Conservation (phyloP, 2,888 invertebrate species). For the Lymantria dispar region DNA sequence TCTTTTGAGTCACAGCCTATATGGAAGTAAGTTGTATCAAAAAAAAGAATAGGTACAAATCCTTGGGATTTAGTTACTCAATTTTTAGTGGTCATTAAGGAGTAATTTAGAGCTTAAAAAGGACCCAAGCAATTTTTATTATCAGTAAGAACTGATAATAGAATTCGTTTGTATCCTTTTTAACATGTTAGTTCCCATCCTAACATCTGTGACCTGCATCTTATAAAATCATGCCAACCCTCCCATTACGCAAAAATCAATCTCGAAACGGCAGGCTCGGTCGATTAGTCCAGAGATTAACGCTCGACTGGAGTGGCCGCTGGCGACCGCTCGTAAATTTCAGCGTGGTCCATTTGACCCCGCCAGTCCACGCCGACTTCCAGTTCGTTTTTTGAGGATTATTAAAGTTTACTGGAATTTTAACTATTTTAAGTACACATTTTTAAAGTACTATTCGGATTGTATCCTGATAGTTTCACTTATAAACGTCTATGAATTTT, state of each 20-base stretch:
- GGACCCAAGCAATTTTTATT: no score
- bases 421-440: neutral
- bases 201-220: neutral
- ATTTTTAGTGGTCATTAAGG: no score
- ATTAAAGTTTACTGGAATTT: constrained; percentile 9
- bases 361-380: constrained; percentile 29
- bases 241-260: constrained; percentile 17
- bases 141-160: no score
- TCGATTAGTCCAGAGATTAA: constrained; percentile 35
- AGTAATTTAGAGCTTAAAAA: no score
- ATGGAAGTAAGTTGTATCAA: no score
- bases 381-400: constrained; percentile 26
- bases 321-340: constrained; percentile 41
- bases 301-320: constrained; percentile 38
- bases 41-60: no score
- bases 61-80: no score
- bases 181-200: neutral
- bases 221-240: constrained; percentile 2
- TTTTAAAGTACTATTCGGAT: no score
- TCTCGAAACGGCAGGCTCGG: constrained; percentile 21
- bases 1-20: no score
- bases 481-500: no score
- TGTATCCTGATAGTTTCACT: no score
- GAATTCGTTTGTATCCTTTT: neutral
- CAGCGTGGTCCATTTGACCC: constrained; percentile 41